These are phyloP conservation scores for Amyelois transitella DNA, from an alignment of 1,140 invertebrate species.

Conservation along the genomic window DNA sequence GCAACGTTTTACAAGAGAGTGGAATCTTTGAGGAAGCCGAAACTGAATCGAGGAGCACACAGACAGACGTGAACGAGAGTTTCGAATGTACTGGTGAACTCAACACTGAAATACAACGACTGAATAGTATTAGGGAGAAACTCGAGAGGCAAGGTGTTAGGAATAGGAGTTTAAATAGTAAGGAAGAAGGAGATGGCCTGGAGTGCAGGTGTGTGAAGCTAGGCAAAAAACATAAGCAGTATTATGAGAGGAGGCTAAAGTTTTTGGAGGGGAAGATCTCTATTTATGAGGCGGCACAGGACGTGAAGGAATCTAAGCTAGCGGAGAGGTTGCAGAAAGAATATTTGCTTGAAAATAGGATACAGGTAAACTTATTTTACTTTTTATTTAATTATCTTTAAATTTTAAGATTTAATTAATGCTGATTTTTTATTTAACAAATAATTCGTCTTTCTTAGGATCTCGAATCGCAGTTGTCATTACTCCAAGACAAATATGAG, in stretches of 20 bases:
- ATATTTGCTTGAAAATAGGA: slow-evolving; percentile 71
- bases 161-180: slow-evolving; percentile 64
- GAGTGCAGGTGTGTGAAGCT: slow-evolving; percentile 67
- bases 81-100: slow-evolving; percentile 66
- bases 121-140: slow-evolving; percentile 75
- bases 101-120: slow-evolving; percentile 75
- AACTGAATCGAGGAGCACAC: slow-evolving; percentile 69
- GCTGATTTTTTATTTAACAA: not conserved
- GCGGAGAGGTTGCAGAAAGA: slow-evolving; percentile 76
- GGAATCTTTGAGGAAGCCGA: slow-evolving; percentile 78
- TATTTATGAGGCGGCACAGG: slow-evolving; percentile 77
- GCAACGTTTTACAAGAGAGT: slow-evolving; percentile 76
- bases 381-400: not conserved
- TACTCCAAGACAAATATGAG: slow-evolving; percentile 76
- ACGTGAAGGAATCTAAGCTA: slow-evolving; percentile 74
- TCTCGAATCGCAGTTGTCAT: slow-evolving; percentile 71
- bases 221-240: slow-evolving; percentile 74
- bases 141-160: slow-evolving; percentile 72
- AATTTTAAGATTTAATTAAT: not conserved
- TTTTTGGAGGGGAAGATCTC: slow-evolving; percentile 76
- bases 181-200: slow-evolving; percentile 51
- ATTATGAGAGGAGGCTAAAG: slow-evolving; percentile 76
- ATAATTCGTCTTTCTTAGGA: slow-evolving; percentile 62
- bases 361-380: slow-evolving; percentile 48
- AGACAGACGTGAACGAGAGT: slow-evolving; percentile 73